These are phyloP conservation scores for Rhingia campestris DNA, from an alignment of 2,888 invertebrate genomes.

Conservation along the genomic window DNA sequence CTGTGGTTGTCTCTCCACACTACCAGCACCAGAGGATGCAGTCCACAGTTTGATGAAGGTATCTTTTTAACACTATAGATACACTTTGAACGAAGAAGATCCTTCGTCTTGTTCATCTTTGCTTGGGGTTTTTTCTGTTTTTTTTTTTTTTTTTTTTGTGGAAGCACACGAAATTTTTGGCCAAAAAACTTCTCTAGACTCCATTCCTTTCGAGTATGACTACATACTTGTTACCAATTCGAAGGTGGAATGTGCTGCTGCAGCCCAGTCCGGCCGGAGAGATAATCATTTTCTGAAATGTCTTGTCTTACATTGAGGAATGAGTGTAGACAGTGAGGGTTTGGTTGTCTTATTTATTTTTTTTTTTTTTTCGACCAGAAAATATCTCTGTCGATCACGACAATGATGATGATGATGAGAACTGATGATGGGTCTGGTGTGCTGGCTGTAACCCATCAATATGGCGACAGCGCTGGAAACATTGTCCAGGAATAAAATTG, in stretches of 20 bases:
- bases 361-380: conserved; percentile 37
- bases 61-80: conserved; percentile 63
- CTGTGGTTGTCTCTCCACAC: conserved; percentile 19
- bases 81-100: conserved; percentile 3
- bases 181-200: conserved; percentile 40
- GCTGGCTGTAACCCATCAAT: conserved; percentile 60
- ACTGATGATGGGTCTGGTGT: conserved; percentile 69
- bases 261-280: conserved; percentile 36
- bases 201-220: conserved; percentile 66
- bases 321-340: conserved; percentile 69
- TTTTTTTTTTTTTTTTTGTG: conserved; percentile 15
- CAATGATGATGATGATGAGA: conserved; percentile 72
- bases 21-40: conserved; percentile 20
- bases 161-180: conserved; percentile 41
- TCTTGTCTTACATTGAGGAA: conserved; percentile 74
- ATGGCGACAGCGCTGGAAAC: conserved; percentile 71
- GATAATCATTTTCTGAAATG: conserved; percentile 74
- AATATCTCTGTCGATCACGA: conserved; percentile 74
- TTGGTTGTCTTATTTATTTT: conserved; percentile 20
- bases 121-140: not conserved
- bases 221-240: conserved; percentile 72
- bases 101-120: conserved; percentile 2
- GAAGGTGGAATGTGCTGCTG: conserved; percentile 55
- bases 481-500: conserved; percentile 59
- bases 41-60: conserved; percentile 54